Evolutionary conservation across 1,140 invertebrate genomes (phyloP).

Genomic region (Agrypnia vestita): DNA sequence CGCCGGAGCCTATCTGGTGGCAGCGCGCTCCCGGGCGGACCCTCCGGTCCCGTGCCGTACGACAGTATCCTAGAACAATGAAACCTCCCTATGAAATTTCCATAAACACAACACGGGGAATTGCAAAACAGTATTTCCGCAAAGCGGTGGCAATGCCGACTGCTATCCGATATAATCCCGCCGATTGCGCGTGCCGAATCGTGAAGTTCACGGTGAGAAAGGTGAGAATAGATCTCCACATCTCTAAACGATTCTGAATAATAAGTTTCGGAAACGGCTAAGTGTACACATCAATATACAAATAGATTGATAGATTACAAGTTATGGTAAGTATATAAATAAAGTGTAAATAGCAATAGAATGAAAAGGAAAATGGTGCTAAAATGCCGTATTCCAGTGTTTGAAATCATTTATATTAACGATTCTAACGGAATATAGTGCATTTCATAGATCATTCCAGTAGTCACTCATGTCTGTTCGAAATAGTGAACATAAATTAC

Average conservation of each 20-base stretch:
- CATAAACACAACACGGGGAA: slow-evolving; percentile 53
- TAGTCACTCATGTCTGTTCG: no score
- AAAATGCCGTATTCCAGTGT: no score
- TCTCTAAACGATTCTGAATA: slow-evolving; percentile 14
- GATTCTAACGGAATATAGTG: no score
- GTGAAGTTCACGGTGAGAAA: slow-evolving; percentile 27
- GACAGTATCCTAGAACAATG: slow-evolving; percentile 43
- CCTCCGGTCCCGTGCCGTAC: neutral
- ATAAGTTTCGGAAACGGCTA: slow-evolving; percentile 18
- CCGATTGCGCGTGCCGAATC: slow-evolving; percentile 13
- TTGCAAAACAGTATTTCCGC: slow-evolving; percentile 40
- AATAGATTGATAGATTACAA: no score
- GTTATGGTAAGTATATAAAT: no score
- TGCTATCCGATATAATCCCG: slow-evolving; percentile 10
- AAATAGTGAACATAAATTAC: no score
- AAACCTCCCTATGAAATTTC: slow-evolving; percentile 48
- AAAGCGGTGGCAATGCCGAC: slow-evolving; percentile 22
- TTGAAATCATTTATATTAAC: no score
- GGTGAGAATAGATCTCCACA: slow-evolving; percentile 30
- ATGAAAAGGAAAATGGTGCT: no score
- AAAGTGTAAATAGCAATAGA: no score
- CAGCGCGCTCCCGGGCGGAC: slow-evolving; percentile 1
- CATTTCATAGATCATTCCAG: no score
- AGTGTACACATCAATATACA: neutral
- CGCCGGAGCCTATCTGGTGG: slow-evolving; percentile 18